These are phyloP conservation scores for Marcusenius ussheri DNA, from an alignment of 2,113 vertebrate species.

Conservation along the genomic window DNA sequence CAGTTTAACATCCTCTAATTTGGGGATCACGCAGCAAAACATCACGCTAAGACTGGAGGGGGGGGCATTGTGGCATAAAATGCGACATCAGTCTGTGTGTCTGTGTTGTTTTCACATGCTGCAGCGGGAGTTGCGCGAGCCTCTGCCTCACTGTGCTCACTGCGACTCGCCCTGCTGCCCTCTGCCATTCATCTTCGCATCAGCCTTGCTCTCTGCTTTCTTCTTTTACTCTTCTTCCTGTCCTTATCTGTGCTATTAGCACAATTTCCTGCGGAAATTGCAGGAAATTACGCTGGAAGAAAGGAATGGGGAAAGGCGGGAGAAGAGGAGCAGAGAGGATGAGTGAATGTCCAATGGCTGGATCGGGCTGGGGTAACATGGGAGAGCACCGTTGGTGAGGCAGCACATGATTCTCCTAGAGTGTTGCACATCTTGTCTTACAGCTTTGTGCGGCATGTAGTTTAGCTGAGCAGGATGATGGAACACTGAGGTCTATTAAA, in stretches of 20 bases:
- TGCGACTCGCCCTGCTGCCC: background rate
- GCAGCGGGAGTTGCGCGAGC: background rate
- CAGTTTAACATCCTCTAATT: background rate
- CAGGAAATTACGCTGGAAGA: background rate
- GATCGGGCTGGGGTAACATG: background rate
- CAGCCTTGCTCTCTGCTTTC: background rate
- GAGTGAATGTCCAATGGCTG: background rate
- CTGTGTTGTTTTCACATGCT: background rate
- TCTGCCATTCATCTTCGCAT: background rate
- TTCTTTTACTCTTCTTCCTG: background rate
- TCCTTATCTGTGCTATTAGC: background rate
- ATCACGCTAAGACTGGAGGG: background rate
- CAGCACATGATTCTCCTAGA: background rate
- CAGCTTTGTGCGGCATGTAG: background rate
- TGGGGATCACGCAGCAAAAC: background rate
- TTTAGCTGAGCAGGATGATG: background rate
- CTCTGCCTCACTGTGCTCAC: background rate
- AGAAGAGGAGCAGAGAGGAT: background rate
- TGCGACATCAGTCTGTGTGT: background rate
- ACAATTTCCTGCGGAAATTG: background rate
- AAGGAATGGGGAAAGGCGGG: background rate
- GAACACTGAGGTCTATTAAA: background rate
- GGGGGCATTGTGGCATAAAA: background rate
- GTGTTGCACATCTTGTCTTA: background rate
- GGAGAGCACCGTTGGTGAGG: background rate